Evolutionary conservation across 37 sponge, comb jelly and placozoan genomes (phyloP), one percentile per base, ranked within the genome.

Genomic region (Oscarella lobularis): DNA sequence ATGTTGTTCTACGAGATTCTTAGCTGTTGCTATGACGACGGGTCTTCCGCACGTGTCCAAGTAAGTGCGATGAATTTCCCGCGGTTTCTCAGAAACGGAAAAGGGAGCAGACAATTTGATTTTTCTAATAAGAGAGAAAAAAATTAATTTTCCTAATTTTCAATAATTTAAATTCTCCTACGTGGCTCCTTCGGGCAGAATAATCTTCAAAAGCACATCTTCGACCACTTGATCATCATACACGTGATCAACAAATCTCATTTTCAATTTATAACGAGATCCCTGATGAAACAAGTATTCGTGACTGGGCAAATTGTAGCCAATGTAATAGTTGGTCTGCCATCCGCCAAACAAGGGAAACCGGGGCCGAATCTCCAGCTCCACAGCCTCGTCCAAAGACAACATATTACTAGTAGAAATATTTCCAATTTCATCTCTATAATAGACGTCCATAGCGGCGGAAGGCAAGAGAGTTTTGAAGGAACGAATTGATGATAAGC

Each of bases 341-440:
- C 96, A 96, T 31, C 96, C 96, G 31, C 96, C 96, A 73, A 96
- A 96, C 40, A 96, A 81, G 34, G 96, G 96, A 74, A 96, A 96
- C 40, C 96, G 85, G 1, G 89, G 93, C 39, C 90, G 71, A 0
- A 96, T 67, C 67, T 89, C 90, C 66, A 96, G 75, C 39, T 89
- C 90, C 3, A 87, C 88, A 9, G 84, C 84, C 27, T 96, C 98
- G 2, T 88, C 88, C 37, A 82, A 81, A 40, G 86, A 86, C 54
- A 85, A 72, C 41, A 89, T 73, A 77, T 96, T 80, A 9, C 85
- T 83, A 31, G 98, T 96, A 27, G 98, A 96, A 14, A 96, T 96
- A 83, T 96, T 96, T 0, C 98, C 98, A 66, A 96, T 96, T 73
- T 92, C 98, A 70, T 96, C 98, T 27, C 98, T 71, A 72, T 96